These are phyloP conservation scores for Thalassophryne amazonica DNA, from an alignment of 2,797 vertebrate species.

Conservation along the genomic window DNA sequence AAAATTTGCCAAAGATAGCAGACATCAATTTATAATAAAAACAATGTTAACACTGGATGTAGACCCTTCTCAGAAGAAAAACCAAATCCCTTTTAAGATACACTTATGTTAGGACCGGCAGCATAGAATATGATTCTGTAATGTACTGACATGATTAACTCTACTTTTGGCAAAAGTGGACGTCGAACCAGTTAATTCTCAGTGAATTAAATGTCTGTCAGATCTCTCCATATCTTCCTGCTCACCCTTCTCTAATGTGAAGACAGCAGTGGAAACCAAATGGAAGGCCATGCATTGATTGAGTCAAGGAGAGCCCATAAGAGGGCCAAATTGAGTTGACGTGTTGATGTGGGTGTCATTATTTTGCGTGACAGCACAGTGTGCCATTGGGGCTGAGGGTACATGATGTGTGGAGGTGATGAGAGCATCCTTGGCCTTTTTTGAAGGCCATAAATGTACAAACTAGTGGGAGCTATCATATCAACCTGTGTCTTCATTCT, in stretches of 20 bases:
- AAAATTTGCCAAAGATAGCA: no score
- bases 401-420: constrained; percentile 30
- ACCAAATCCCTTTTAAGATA: no score
- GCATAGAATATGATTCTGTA: no score
- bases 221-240: constrained; percentile 6
- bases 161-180: no score
- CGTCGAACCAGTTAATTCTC: no score
- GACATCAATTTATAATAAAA: no score
- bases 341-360: constrained; percentile 66
- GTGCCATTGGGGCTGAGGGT: constrained; percentile 39
- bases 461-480: constrained; percentile 29
- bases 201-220: constrained; percentile 12
- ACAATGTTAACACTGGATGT: no score
- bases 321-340: constrained; percentile 71
- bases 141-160: no score
- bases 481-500: constrained; percentile 23
- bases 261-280: constrained; percentile 63
- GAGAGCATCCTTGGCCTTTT: constrained; percentile 30
- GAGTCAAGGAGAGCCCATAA: constrained; percentile 62
- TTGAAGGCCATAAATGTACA: constrained; percentile 34
- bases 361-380: constrained; percentile 62
- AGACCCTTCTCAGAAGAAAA: no score
- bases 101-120: no score
- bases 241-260: constrained; percentile 31
- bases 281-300: constrained; percentile 69